Evolutionary conservation across 2,113 vertebrate genomes (phyloP).

Genomic region (Setophaga petechia): DNA sequence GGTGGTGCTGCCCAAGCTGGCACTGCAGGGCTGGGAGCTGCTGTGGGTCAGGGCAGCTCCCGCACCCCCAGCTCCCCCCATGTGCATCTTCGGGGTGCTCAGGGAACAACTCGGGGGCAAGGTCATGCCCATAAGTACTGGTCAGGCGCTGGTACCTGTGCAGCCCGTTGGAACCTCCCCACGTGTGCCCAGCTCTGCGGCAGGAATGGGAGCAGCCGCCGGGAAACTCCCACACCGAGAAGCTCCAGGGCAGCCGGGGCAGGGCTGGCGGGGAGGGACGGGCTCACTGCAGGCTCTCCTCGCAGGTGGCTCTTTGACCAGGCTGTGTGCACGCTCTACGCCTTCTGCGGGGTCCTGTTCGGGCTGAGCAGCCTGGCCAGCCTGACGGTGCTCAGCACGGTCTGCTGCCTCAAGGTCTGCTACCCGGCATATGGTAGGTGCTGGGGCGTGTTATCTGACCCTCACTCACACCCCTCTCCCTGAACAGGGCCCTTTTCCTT

Average conservation of each 20-base stretch:
- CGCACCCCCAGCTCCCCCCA: rapidly evolving
- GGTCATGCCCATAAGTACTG: rapidly evolving
- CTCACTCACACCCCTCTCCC: neutral
- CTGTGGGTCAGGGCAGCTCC: neutral
- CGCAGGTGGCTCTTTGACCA: conserved; percentile 83
- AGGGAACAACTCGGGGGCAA: rapidly evolving
- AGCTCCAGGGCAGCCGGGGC: neutral
- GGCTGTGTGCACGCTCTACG: conserved; percentile 73
- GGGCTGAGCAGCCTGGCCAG: conserved; percentile 86
- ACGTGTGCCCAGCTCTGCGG: rapidly evolving
- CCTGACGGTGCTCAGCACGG: conserved; percentile 81
- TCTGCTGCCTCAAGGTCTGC: conserved; percentile 89
- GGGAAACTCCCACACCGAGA: neutral
- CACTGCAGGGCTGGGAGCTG: neutral
- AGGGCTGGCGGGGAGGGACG: neutral
- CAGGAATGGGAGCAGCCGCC: neutral
- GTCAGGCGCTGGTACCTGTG: rapidly evolving
- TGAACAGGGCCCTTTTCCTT: too few relatives aligned
- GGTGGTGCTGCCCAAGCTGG: neutral
- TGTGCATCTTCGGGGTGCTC: neutral
- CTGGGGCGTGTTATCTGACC: neutral
- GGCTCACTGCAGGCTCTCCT: neutral
- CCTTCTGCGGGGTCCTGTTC: conserved; percentile 85
- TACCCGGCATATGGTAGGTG: conserved; percentile 83
- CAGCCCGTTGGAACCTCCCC: neutral